These are phyloP conservation scores for Neria commutata DNA, from an alignment of 2,888 invertebrate species.

Conservation along the genomic window DNA sequence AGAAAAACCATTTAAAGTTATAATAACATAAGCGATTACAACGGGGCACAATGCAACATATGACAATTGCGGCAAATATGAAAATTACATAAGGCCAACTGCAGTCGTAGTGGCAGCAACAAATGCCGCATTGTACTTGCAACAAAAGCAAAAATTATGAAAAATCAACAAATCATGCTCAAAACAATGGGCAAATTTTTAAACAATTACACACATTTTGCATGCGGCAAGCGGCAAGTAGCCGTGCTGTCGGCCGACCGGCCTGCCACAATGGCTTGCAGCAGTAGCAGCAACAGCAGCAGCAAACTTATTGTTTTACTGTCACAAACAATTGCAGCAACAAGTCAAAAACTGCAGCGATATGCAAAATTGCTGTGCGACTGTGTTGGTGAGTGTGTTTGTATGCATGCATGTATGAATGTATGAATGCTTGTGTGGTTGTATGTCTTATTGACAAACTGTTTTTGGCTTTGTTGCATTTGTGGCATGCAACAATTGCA, in stretches of 20 bases:
- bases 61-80: slow-evolving; percentile 26
- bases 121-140: slow-evolving; percentile 23
- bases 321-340: no score
- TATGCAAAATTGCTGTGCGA: slow-evolving; percentile 36
- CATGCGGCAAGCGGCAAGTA: slow-evolving; percentile 33
- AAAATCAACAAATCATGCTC: slow-evolving; percentile 56
- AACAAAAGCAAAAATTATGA: slow-evolving; percentile 37
- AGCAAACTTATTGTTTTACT: slow-evolving; percentile 13
- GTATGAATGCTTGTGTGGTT: background rate
- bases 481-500: background rate
- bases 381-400: background rate
- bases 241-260: no score
- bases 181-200: slow-evolving; percentile 58
- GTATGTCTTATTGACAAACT: slow-evolving; percentile 4
- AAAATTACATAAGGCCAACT: slow-evolving; percentile 16
- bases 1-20: slow-evolving; percentile 23
- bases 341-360: slow-evolving; percentile 26
- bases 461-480: background rate
- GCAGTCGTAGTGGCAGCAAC: slow-evolving; percentile 1
- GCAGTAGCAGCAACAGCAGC: slow-evolving; percentile 32
- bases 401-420: background rate
- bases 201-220: slow-evolving; percentile 54
- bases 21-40: slow-evolving; percentile 26
- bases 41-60: slow-evolving; percentile 28
- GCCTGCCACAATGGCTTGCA: slow-evolving; percentile 8